Evolutionary conservation across 2,113 vertebrate species (phyloP).

Genomic region (Lagopus leucura): DNA sequence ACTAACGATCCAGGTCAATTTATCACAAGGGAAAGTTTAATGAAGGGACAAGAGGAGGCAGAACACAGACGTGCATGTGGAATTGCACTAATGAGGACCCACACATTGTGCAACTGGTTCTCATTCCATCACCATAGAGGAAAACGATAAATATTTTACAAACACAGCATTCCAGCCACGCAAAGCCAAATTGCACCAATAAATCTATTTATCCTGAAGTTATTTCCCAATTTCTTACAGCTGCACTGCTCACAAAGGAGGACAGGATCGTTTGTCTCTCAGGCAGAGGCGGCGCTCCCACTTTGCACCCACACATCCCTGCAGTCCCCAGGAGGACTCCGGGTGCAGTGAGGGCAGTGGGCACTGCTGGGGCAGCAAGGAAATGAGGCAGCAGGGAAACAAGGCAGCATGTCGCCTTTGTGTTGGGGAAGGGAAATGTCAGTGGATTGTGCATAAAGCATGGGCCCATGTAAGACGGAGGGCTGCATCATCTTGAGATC

Average conservation of each 20-base stretch:
- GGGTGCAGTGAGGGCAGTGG: no score
- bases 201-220: slow-evolving; percentile 63
- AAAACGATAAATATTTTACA: slow-evolving; percentile 75
- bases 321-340: not conserved
- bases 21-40: slow-evolving; percentile 21
- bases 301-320: no score
- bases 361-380: no score
- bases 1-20: slow-evolving; percentile 64
- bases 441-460: not conserved
- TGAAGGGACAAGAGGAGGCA: slow-evolving; percentile 46
- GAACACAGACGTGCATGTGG: slow-evolving; percentile 38
- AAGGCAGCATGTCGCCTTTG: not conserved
- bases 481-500: not conserved
- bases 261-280: not conserved
- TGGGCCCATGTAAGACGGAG: accelerated
- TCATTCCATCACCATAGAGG: slow-evolving; percentile 23
- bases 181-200: slow-evolving; percentile 55
- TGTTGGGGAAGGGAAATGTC: not conserved
- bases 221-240: slow-evolving; percentile 46
- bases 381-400: not conserved
- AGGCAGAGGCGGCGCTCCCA: not conserved
- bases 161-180: slow-evolving; percentile 50
- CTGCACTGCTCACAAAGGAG: slow-evolving; percentile 17
- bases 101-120: slow-evolving; percentile 27
- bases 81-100: slow-evolving; percentile 52